Evolutionary conservation across 1,140 invertebrate genomes (phyloP).

Genomic region (Drosophila suzukii): DNA sequence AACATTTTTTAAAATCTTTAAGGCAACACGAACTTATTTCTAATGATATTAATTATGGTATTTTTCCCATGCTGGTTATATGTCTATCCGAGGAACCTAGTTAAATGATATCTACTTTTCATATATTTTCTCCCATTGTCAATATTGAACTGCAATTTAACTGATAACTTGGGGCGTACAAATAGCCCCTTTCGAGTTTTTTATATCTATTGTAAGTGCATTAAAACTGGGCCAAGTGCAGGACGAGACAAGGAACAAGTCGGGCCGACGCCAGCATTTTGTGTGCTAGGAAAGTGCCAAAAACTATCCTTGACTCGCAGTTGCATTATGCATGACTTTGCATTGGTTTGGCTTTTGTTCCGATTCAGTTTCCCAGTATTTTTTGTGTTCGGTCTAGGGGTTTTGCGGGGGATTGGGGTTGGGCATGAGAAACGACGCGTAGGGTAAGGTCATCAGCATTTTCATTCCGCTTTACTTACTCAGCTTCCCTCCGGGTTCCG

Average conservation of each 20-base stretch:
- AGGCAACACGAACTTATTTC: no score
- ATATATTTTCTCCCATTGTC: no score
- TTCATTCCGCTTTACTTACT: constrained; percentile 26
- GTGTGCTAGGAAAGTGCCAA: constrained; percentile 25
- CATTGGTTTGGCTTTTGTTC: constrained; percentile 31
- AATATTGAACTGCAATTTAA: not conserved
- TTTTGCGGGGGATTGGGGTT: not conserved
- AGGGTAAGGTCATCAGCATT: constrained; percentile 27
- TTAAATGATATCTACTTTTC: no score
- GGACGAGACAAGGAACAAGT: constrained; percentile 23
- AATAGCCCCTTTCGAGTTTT: not conserved
- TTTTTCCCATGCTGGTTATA: no score
- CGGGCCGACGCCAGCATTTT: constrained; percentile 35
- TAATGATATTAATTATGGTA: no score
- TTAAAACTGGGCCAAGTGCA: constrained; percentile 39
- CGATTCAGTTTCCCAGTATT: constrained; percentile 8
- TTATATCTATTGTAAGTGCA: constrained; percentile 32
- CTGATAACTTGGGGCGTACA: not conserved
- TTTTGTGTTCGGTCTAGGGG: constrained; percentile 6
- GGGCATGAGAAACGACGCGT: constrained; percentile 11
- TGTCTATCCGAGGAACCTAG: no score
- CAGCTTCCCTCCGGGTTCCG: constrained; percentile 27
- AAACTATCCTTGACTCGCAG: constrained; percentile 63
- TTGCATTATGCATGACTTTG: constrained; percentile 75
- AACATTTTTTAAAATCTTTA: not conserved